Evolutionary conservation across 1,140 invertebrate species (phyloP).

Genomic region (Atta texana): DNA sequence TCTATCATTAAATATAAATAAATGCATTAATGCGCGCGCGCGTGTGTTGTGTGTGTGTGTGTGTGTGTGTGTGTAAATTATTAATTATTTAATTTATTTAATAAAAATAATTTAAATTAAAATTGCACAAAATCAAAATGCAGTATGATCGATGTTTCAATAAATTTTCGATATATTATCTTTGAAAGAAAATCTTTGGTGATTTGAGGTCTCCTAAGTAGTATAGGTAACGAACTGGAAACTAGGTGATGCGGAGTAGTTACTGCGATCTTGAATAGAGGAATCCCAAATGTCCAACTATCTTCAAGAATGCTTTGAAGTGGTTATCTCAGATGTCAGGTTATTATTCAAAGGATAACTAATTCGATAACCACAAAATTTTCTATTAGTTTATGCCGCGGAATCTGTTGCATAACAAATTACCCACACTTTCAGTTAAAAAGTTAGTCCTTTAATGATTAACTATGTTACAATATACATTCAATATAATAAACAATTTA

Average conservation of each 20-base stretch:
- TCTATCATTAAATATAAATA: neutral
- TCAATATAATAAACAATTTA: neutral
- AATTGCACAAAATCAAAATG: neutral
- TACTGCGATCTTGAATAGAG: constrained; percentile 52
- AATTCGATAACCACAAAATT: constrained; percentile 26
- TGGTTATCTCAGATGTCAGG: constrained; percentile 39
- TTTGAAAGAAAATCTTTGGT: constrained; percentile 17
- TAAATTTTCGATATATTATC: neutral
- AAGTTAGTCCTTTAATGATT: neutral
- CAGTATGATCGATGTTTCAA: neutral
- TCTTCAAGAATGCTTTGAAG: constrained; percentile 45
- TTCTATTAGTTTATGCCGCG: constrained; percentile 1
- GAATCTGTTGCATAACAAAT: constrained; percentile 11
- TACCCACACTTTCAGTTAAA: neutral
- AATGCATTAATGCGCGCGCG: neutral
- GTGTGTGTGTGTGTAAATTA: neutral
- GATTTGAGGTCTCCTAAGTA: constrained; percentile 20
- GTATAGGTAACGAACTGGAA: constrained; percentile 35
- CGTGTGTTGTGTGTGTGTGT: no score
- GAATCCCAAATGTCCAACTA: constrained; percentile 49
- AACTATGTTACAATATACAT: neutral
- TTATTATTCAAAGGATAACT: constrained; percentile 55
- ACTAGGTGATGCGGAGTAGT: constrained; percentile 21
- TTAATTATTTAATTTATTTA: neutral
- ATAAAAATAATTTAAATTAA: neutral